Evolutionary conservation across 1,140 invertebrate species (phyloP).

Genomic region (Panulirus ornatus): DNA sequence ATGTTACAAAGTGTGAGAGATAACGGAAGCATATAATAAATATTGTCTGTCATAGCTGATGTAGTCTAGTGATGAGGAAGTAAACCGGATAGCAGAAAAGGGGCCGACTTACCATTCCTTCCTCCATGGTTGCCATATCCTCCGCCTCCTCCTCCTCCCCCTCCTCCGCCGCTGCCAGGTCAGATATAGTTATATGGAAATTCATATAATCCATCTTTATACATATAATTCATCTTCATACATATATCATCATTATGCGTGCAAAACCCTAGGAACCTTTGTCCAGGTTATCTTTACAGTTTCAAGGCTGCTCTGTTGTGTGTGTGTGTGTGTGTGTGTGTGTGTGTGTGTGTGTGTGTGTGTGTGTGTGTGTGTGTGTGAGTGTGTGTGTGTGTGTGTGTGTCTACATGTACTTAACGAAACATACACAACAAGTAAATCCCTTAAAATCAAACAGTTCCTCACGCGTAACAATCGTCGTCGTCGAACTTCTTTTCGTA

Average conservation of each 20-base stretch:
- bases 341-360: slow-evolving; percentile 19
- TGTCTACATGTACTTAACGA: background rate
- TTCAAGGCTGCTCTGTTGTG: too few species aligned
- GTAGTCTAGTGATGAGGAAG: too few species aligned
- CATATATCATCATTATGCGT: too few species aligned
- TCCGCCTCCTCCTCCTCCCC: background rate
- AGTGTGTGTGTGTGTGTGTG: slow-evolving; percentile 3
- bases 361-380: slow-evolving; percentile 21
- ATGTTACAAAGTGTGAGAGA: too few species aligned
- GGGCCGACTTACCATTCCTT: background rate
- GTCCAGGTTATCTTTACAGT: too few species aligned
- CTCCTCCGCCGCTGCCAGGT: background rate
- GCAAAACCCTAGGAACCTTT: too few species aligned
- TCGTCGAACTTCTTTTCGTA: slow-evolving; percentile 38
- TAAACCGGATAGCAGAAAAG: too few species aligned
- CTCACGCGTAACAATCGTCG: background rate
- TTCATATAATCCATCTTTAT: background rate
- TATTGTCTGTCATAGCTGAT: too few species aligned
- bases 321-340: slow-evolving; percentile 5
- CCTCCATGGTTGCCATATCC: background rate
- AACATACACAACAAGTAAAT: background rate
- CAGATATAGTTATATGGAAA: background rate
- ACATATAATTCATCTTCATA: too few species aligned
- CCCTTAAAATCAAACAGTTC: background rate
- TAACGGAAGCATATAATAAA: too few species aligned